Evolutionary conservation across 53 echinoderm and acorn worm species (phyloP), one percentile per base, ranked within the genome.

Genomic region (Crossaster papposus): DNA sequence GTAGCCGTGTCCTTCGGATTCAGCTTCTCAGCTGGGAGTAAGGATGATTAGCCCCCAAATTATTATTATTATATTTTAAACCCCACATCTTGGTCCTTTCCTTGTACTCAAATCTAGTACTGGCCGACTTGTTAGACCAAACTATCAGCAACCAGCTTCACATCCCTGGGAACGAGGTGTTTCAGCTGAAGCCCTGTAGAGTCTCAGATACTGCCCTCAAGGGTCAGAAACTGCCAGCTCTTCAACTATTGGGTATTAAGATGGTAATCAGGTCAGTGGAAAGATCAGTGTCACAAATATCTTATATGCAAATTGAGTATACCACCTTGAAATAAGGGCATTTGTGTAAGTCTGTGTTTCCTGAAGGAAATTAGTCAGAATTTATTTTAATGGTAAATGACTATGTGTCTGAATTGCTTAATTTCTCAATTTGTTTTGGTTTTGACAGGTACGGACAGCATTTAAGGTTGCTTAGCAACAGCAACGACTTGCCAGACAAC

Each of bases 361-460:
- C 44, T 44, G 44, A 44, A 44, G 44, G 44, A 44, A 44, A 44
- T 7, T 7, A 44, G 44, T 44, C 44, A 5, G 5, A 44, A 9
- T n/a, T n/a, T 44, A 1, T 9, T 44, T 44, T 26, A 52, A 51
- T n/a, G 10, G 31, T 11, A 6, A 51, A 17, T 2, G 53, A 13
- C 31, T 2, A 1, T 58, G 22, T 17, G 2, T 58, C 58, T 58
- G 58, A 58, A 58, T 18, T 58, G 58, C 22, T 11, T 58, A 14
- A 58, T 44, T 44, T 44, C 0, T 5, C n/a, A 44, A 7, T 44
- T 44, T 44, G 44, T 44, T 44, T 44, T 44, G 5, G 88, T 91
- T 54, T 38, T 73, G 55, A 26, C 73, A 97, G 97, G 79, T 97
- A 97, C 91, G 97, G 97, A 2, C 94, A 95, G 77, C 95, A 97